These are phyloP conservation scores for Diplodus sargus DNA, from an alignment of 2,797 vertebrate species.

Conservation along the genomic window DNA sequence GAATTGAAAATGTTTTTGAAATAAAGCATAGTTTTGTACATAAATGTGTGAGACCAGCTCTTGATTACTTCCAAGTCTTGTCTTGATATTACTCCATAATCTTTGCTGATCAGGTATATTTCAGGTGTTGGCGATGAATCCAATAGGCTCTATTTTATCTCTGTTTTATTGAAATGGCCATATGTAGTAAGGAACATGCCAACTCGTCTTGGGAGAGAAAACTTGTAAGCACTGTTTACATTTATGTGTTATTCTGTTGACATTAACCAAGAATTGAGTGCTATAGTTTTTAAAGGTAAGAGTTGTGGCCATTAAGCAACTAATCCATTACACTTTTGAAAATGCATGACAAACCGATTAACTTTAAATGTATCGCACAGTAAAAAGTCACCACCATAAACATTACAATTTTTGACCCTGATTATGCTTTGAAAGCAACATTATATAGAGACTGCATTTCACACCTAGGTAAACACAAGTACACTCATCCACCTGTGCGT, in stretches of 20 bases:
- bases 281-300: neutral
- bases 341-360: neutral
- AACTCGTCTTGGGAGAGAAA: neutral
- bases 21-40: constrained; percentile 75
- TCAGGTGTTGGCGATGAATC: neutral
- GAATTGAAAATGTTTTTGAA: constrained; percentile 52
- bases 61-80: no score
- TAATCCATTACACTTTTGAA: neutral
- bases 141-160: neutral
- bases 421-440: neutral
- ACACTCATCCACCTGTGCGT: neutral
- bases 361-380: neutral
- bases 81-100: neutral
- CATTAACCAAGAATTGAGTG: neutral
- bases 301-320: neutral
- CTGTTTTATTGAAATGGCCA: neutral
- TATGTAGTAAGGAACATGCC: neutral
- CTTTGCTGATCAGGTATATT: neutral
- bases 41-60: neutral
- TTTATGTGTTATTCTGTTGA: no score
- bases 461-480: neutral
- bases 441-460: neutral
- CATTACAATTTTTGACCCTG: neutral
- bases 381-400: neutral
- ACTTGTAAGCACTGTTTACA: no score